A percentile compares a stretch with the other conserved stretches of the same genome.
These are phyloP conservation scores for Centropyge bicolor DNA, from an alignment of 2,797 vertebrate genomes.

Conservation along the genomic window DNA sequence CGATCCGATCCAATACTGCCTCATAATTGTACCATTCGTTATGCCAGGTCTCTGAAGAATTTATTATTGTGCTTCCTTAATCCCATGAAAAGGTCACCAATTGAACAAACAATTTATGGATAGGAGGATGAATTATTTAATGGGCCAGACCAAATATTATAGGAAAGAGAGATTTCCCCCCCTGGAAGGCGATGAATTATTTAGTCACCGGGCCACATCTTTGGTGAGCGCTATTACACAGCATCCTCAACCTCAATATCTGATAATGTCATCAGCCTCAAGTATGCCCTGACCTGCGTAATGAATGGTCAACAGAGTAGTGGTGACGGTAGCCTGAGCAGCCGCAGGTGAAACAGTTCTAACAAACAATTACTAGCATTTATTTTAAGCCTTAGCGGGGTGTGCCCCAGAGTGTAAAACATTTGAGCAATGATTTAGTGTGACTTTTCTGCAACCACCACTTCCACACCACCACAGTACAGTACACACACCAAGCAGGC, in stretches of 20 bases:
- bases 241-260: slow-evolving; percentile 72
- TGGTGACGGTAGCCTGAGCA: slow-evolving; percentile 18
- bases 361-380: slow-evolving; percentile 59
- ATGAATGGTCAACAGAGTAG: slow-evolving; percentile 68
- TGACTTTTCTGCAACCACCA: background rate
- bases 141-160: slow-evolving; percentile 75
- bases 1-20: slow-evolving; percentile 69
- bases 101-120: slow-evolving; percentile 83
- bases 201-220: slow-evolving; percentile 73
- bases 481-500: background rate
- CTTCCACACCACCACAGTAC: background rate
- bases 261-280: slow-evolving; percentile 72
- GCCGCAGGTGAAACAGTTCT: slow-evolving; percentile 34
- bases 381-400: slow-evolving; percentile 49
- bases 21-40: slow-evolving; percentile 78
- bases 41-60: slow-evolving; percentile 79
- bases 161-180: slow-evolving; percentile 58
- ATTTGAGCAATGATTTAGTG: slow-evolving; percentile 21
- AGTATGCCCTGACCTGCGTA: slow-evolving; percentile 60
- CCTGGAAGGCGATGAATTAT: slow-evolving; percentile 78
- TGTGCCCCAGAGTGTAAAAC: background rate
- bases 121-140: slow-evolving; percentile 79
- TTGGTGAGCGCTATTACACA: slow-evolving; percentile 74
- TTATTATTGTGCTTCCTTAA: slow-evolving; percentile 79
- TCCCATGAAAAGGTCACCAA: slow-evolving; percentile 79